Evolutionary conservation across 1,140 invertebrate genomes (phyloP).

Genomic region (Drosophila sproati): DNA sequence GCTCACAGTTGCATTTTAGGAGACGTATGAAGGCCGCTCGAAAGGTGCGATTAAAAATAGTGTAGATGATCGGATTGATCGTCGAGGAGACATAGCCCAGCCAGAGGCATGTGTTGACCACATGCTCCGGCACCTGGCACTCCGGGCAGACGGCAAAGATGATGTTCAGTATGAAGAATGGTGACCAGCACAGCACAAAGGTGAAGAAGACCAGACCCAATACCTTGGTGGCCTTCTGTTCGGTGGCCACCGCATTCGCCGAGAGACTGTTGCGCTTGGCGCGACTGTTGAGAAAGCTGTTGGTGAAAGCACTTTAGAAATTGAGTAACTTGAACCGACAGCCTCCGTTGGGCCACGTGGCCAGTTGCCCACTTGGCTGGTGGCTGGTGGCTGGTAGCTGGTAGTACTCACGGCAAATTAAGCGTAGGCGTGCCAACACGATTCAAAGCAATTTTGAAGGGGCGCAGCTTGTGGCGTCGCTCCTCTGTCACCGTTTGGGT

Average conservation of each 20-base stretch:
- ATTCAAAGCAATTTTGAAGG: constrained; percentile 88
- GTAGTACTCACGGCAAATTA: constrained; percentile 86
- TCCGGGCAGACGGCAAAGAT: constrained; percentile 90
- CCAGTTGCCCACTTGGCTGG: too few relatives aligned
- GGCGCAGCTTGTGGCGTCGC: constrained; percentile 87
- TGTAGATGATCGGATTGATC: constrained; percentile 94
- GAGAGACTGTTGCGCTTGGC: constrained; percentile 88
- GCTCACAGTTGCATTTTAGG: constrained; percentile 90
- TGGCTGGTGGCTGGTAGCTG: background rate
- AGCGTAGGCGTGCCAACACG: constrained; percentile 87
- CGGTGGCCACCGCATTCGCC: constrained; percentile 91
- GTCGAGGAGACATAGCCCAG: constrained; percentile 95
- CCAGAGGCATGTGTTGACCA: constrained; percentile 92
- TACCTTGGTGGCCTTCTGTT: constrained; percentile 92
- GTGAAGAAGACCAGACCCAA: constrained; percentile 95
- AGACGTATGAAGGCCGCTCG: constrained; percentile 92
- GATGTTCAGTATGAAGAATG: constrained; percentile 95
- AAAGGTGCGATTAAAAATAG: constrained; percentile 95
- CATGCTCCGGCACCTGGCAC: constrained; percentile 88
- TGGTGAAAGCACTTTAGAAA: constrained; percentile 3
- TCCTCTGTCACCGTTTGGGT: constrained; percentile 88
- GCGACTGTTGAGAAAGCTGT: constrained; percentile 88
- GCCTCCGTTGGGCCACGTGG: background rate
- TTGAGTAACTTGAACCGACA: constrained; percentile 12
- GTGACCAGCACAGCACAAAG: constrained; percentile 95